These are phyloP conservation scores for Carcharodon carcharias DNA, from an alignment of 2,797 vertebrate genomes.

Conservation along the genomic window DNA sequence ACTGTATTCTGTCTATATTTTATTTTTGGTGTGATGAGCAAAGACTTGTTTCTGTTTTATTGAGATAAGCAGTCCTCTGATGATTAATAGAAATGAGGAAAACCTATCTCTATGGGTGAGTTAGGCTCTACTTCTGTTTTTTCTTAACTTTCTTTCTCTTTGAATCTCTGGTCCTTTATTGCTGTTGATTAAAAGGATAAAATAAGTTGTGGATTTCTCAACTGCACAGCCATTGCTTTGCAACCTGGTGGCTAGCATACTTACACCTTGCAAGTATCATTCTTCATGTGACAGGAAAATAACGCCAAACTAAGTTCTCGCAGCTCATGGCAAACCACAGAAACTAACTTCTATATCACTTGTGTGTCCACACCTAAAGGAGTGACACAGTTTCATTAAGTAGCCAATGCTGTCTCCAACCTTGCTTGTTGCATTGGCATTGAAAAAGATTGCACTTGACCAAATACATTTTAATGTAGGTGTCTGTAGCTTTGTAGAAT, in stretches of 20 bases:
- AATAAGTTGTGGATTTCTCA: not conserved
- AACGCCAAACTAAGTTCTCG: not conserved
- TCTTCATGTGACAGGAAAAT: not conserved
- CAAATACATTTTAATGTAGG: not conserved
- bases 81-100: not conserved
- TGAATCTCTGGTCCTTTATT: not conserved
- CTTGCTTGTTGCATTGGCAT: not conserved
- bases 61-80: not conserved
- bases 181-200: not conserved
- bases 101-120: not conserved
- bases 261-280: not conserved
- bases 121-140: not conserved
- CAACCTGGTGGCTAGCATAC: not conserved
- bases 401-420: too few relatives aligned
- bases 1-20: not conserved
- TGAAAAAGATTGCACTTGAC: not conserved
- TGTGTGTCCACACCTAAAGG: not conserved
- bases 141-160: not conserved
- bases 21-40: not conserved
- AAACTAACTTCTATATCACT: not conserved
- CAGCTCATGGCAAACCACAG: not conserved
- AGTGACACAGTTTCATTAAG: not conserved
- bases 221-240: not conserved
- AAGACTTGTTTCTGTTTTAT: not conserved
- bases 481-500: not conserved